Base-by-base conservation (phyloP, 1,140 invertebrate genomes). In the Saccostrea glomerata region DNA sequence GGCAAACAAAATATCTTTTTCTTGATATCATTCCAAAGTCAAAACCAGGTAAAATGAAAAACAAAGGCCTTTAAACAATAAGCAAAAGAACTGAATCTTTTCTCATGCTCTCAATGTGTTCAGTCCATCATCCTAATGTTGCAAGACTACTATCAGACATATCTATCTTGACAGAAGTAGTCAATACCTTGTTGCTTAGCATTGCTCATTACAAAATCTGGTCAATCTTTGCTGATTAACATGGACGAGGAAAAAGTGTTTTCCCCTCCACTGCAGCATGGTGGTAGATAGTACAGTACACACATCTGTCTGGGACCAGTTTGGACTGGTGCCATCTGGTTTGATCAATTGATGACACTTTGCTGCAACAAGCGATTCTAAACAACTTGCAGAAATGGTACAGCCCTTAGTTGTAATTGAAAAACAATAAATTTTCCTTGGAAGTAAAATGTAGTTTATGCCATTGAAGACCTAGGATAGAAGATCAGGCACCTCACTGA, bases 1-100 rank as follows among this genome's bases (percentile, higher is more conserved):
- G 70, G 25, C 70, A 77, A 77, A 77, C 70, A 77, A 77, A 77
- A 77, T 77, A 77, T 30, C 25, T 77, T 77, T 77, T 77, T 77
- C 70, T 77, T 77, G 70, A 77, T 77, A 36, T 77, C 25, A 77
- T 77, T 77, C 25, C 70, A 77, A 30, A 77, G 70, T 77, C 70
- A 77, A 11, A 36, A 25, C 25, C 70, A 30, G 70, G 70, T 77
- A 77, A 77, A 40, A 77, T 15, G 12, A 77, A 77, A 36, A 77
- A 77, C 70, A 77, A 77, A 36, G 70, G 25, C 30, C 70, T 25
- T 77, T 77, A 77, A 77, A 66, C 3, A 20, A 66, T 66, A 66
- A 20, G 60, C 30, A 23, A 20, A 66, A 66, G n/a, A 30, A 36
- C 70, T 15, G 13, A 36, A 77, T 25, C 25, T 25, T 25, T 15